Evolutionary conservation across 2,113 vertebrate species (phyloP), one percentile per base, ranked within the genome.

Genomic region (Cromileptes altivelis): DNA sequence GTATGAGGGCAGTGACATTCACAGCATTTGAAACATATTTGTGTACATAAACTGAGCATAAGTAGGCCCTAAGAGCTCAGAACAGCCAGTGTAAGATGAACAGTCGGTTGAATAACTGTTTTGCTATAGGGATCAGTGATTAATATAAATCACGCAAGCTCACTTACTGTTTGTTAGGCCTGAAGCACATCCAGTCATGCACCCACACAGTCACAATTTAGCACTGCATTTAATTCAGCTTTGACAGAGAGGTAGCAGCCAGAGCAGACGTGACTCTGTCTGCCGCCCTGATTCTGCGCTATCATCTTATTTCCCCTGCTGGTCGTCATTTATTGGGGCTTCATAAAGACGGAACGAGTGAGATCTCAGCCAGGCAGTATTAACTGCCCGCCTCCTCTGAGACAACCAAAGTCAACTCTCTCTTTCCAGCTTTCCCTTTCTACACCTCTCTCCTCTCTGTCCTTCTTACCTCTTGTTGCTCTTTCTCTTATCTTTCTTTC

Each of bases 241-340:
- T 25, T 81, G 71, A 82, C 71, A 65, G 78, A 21, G 56, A 73
- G 64, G 70, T 63, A 71, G 80, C 58, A 81, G 63, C 74, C 67
- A 3, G 57, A 57, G 40, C 60, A 65, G 84, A 88, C 58, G 67
- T 88, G 84, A 84, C 72, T 84, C 55, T 69, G 76, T 80, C 85
- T 82, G 81, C 40, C 67, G 82, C 63, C 68, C 67, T 72, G 84
- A 88, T 86, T 89, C 82, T 74, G 78, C 40, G 5, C 78, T 52
- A 62, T 90, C 85, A 70, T 91, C 84, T 93, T 90, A 93, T 93
- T 94, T 94, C 88, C 91, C 85, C 82, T 86, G 88, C 79, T 72
- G 85, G 80, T 88, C 71, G 55, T 90, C 88, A 85, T 85, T 89
- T 91, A 85, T 84, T 89, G 79, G 60, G 50, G 25, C 73, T 87